phyloP scores from a whole-genome alignment of 2,797 vertebrate genomes.

The Ictinia mississippiensis region DNA sequence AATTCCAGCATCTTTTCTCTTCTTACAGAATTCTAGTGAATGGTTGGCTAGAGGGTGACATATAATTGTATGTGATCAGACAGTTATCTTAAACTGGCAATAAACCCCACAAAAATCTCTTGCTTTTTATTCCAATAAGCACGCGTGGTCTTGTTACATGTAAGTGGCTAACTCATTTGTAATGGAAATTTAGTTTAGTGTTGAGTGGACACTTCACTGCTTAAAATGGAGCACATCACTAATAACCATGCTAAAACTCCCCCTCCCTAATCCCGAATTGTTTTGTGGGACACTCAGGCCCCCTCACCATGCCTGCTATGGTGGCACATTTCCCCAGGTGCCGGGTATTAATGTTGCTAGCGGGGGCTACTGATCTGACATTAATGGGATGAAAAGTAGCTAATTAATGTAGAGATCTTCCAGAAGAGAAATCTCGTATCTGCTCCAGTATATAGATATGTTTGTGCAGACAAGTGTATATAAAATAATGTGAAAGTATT shows the following conservation, averaged over 20 bases:
- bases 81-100: not conserved
- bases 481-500: not conserved
- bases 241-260: not conserved
- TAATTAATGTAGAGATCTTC: not conserved
- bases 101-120: not conserved
- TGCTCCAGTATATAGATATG: not conserved
- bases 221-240: not conserved
- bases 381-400: not conserved
- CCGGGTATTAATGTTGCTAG: not conserved
- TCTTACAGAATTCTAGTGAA: not conserved
- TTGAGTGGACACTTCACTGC: not conserved
- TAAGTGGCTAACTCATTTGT: not conserved
- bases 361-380: not conserved
- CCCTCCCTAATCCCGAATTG: not conserved
- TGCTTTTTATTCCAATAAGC: not conserved
- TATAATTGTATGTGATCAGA: constrained; percentile 9
- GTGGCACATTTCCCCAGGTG: not conserved
- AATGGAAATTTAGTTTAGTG: not conserved
- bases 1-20: constrained; percentile 27
- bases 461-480: not conserved
- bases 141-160: not conserved
- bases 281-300: not conserved
- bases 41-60: constrained; percentile 36
- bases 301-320: not conserved
- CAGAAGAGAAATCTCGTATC: not conserved